Base-by-base conservation (phyloP, 2,113 vertebrate genomes). In the Illadopsis cleaveri region DNA sequence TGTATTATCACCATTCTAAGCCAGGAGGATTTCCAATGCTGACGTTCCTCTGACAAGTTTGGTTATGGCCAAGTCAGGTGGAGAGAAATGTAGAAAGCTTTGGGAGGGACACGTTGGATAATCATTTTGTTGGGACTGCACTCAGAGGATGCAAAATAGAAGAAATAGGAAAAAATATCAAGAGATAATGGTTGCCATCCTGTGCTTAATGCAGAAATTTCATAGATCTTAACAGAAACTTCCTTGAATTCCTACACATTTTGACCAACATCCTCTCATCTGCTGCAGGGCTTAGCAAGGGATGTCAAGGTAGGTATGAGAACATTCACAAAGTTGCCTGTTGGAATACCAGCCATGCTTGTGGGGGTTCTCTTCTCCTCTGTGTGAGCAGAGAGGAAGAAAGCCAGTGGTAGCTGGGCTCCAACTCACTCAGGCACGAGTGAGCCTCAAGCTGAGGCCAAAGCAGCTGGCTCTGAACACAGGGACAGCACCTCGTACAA, bases 161-260 rank as follows among this genome's bases (percentile, higher is more conserved):
- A 78, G 30, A 82, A 72, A 85, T 7, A 19, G 11, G 38, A 78
- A 44, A 44, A 44, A 80, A 30, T 5, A 35, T 23, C 30, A 14
- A 58, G 5, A 76, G 5, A 23, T 15, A 53, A 60, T 1, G 2
- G 15, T 51, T 88, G 53, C 3, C 4, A 5, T 6, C 9, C 38
- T 38, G 3, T 15, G 6, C 22, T 76, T 68, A 66, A 30, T 9
- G 9, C 13, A 56, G 30, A 57, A 71, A 45, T 65, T 7, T 50
- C 16, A 20, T 5, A 69, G 18, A 5, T 37, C 28, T 70, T n/a
- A 5, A 5, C 5, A 5, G 31, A 48, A 56, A 8, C 11, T 42
- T 71, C n/a, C 30, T 21, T 37, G 11, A 8, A 27, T 20, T 20
- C 17, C 11, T 19, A 24, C 2, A 3, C 13, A 10, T 0, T 0